Evolutionary conservation across 1,140 invertebrate genomes (phyloP).

Genomic region (Phenacoccus solenopsis): DNA sequence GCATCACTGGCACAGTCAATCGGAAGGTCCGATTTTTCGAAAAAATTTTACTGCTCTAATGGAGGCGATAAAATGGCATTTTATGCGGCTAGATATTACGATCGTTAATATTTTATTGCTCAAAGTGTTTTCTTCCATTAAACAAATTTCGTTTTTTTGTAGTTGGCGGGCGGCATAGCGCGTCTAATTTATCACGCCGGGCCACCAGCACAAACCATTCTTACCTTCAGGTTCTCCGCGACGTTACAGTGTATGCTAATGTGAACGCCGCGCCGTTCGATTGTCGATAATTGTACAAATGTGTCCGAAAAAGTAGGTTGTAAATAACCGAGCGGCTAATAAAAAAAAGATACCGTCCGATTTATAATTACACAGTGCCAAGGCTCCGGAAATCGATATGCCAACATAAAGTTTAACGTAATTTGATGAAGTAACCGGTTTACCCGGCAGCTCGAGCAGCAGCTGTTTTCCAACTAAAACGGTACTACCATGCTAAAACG

Average conservation of each 20-base stretch:
- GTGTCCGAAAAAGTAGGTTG: not conserved
- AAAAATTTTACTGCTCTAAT: too few relatives aligned
- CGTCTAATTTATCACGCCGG: too few relatives aligned
- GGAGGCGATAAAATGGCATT: too few relatives aligned
- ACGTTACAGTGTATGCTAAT: not conserved
- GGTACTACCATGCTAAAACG: not conserved
- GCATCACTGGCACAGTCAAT: too few relatives aligned
- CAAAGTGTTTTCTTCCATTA: conserved; percentile 2
- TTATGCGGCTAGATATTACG: too few relatives aligned
- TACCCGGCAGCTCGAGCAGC: not conserved
- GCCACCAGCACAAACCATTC: too few relatives aligned
- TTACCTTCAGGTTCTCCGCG: not conserved
- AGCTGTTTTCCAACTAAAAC: not conserved
- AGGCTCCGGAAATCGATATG: not conserved
- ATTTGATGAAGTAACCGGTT: conserved; percentile 1
- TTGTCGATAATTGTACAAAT: not conserved
- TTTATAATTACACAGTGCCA: not conserved
- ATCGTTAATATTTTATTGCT: not conserved
- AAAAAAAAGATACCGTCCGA: not conserved
- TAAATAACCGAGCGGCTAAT: not conserved
- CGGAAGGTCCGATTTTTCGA: too few relatives aligned
- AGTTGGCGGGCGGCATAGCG: too few relatives aligned
- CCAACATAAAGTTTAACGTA: not conserved
- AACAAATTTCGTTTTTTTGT: not conserved
- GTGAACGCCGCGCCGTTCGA: not conserved